phyloP scores from a whole-genome alignment of 2,888 invertebrate genomes.

The Platypus cylindrus region DNA sequence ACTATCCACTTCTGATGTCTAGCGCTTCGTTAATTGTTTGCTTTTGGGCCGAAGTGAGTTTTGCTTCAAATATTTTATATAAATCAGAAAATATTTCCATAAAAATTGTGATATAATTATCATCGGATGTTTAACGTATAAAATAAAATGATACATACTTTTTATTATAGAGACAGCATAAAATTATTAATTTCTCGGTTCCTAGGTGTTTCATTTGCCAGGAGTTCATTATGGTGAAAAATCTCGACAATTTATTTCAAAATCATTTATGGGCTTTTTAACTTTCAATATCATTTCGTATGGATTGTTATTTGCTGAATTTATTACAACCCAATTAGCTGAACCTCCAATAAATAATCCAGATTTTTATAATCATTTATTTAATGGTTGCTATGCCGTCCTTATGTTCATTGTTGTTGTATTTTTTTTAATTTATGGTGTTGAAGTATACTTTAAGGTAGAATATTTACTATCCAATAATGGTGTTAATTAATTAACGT shows the following conservation, averaged over 20 bases:
- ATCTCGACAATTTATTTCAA: constrained; percentile 80
- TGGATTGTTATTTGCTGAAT: constrained; percentile 68
- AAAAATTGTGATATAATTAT: neutral
- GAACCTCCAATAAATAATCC: constrained; percentile 40
- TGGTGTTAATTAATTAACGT: neutral
- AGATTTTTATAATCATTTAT: constrained; percentile 72
- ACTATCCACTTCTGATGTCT: constrained; percentile 79
- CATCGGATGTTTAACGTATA: neutral
- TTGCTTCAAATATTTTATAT: neutral
- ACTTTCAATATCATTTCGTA: constrained; percentile 83
- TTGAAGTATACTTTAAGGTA: constrained; percentile 89
- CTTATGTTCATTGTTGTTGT: constrained; percentile 79
- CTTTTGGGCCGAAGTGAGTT: constrained; percentile 85
- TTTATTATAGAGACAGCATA: no score
- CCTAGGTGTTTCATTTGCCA: constrained; percentile 80
- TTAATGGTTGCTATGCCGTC: constrained; percentile 87
- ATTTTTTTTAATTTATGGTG: constrained; percentile 87
- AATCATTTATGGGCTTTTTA: constrained; percentile 80
- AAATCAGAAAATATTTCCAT: neutral
- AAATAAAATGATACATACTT: neutral
- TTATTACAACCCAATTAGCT: constrained; percentile 42
- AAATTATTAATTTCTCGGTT: no score
- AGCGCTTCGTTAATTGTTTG: constrained; percentile 85
- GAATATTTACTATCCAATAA: constrained; percentile 16
- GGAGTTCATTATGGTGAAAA: constrained; percentile 80